Percentiles rank a stretch among this genome's conserved stretches.
phyloP scores from a whole-genome alignment of 1,140 invertebrate species.

The Drosophila jambulina region DNA sequence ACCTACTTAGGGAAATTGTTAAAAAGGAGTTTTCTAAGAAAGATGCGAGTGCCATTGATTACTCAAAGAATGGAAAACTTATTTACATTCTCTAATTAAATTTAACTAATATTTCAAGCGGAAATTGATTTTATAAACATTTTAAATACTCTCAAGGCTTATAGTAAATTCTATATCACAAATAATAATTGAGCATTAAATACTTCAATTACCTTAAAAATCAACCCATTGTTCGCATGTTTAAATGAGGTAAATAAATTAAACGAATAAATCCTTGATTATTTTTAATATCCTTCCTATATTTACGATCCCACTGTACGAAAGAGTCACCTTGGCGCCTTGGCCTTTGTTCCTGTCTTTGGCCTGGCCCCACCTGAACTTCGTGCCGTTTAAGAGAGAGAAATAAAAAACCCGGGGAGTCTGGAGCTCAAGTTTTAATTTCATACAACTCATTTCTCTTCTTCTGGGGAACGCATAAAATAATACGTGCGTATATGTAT shows the following conservation, averaged over 20 bases:
- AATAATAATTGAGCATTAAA: not conserved
- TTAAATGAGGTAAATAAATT: not conserved
- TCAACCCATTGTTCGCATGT: no score
- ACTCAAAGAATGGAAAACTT: not conserved
- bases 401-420: not conserved
- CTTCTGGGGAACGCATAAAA: conserved; percentile 46
- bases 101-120: not conserved
- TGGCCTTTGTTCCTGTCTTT: conserved; percentile 20
- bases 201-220: not conserved
- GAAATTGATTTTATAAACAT: not conserved
- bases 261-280: not conserved
- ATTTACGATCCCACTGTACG: not conserved
- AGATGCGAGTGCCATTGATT: not conserved
- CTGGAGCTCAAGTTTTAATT: conserved; percentile 38
- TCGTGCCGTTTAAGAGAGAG: conserved; percentile 1
- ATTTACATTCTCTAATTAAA: not conserved
- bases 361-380: conserved; percentile 2
- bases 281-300: not conserved
- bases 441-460: conserved; percentile 20
- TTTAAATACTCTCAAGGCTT: not conserved
- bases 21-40: not conserved
- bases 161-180: not conserved
- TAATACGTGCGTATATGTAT: conserved; percentile 45
- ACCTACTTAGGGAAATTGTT: conserved; percentile 3
- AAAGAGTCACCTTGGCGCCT: conserved; percentile 27